A percentile compares a stretch with the other conserved stretches of the same genome.
Conservation (phyloP, 1,140 invertebrate species). For the Battus philenor region DNA sequence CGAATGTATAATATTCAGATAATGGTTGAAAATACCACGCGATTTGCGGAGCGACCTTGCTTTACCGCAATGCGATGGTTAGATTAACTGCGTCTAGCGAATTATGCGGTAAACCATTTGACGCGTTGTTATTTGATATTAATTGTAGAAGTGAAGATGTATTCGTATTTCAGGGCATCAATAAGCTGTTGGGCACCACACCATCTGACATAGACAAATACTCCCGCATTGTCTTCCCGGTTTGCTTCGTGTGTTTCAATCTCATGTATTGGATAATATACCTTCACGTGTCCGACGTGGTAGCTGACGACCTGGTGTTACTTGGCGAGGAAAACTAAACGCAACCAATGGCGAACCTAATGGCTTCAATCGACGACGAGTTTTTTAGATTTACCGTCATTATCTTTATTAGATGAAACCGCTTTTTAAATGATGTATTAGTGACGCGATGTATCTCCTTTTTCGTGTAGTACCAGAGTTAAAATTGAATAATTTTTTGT, state of each 20-base stretch:
- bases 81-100: constrained; percentile 4
- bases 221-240: constrained; percentile 95
- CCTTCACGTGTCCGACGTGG: constrained; percentile 94
- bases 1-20: constrained; percentile 15
- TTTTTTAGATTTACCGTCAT: too few relatives aligned
- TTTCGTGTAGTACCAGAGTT: constrained; percentile 4
- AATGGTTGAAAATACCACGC: constrained; percentile 7
- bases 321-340: constrained; percentile 86
- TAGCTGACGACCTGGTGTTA: constrained; percentile 93
- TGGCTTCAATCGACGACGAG: too few relatives aligned
- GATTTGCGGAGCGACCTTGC: constrained; percentile 15
- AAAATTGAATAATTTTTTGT: constrained; percentile 6
- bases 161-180: constrained; percentile 81
- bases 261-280: constrained; percentile 99
- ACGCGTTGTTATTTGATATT: constrained; percentile 7
- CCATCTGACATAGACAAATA: constrained; percentile 98
- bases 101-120: background rate
- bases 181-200: constrained; percentile 92
- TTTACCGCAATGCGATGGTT: constrained; percentile 14
- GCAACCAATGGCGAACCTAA: too few relatives aligned
- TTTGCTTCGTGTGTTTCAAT: constrained; percentile 98
- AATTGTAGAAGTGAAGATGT: constrained; percentile 31
- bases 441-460: background rate
- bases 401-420: constrained; percentile 5
- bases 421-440: constrained; percentile 5